Evolutionary conservation across 2,113 vertebrate species (phyloP).

Genomic region (Butorides virescens): DNA sequence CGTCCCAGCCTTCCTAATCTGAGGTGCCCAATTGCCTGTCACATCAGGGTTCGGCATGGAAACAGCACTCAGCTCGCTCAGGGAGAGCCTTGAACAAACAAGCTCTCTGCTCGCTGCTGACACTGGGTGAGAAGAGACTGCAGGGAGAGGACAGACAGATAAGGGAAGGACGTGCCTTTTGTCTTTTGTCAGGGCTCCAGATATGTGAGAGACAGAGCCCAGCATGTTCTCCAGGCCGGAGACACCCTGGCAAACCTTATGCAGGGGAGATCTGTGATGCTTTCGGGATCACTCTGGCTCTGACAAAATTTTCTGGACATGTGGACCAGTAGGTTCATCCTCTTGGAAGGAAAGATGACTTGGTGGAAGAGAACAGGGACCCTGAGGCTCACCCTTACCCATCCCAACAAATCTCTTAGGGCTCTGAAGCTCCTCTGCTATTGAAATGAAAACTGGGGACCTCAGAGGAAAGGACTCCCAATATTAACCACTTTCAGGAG

Average conservation of each 20-base stretch:
- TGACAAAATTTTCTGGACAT: neutral
- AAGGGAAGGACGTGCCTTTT: accelerated
- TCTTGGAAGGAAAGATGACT: neutral
- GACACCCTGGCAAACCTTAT: neutral
- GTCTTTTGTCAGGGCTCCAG: neutral
- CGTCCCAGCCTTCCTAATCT: neutral
- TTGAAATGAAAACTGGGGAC: neutral
- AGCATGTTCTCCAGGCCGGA: neutral
- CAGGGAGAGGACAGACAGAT: neutral
- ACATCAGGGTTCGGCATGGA: slow-evolving; percentile 38
- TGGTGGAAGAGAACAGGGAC: neutral
- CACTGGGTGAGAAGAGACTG: neutral
- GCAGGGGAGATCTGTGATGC: neutral
- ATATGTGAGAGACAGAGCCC: neutral
- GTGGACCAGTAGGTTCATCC: neutral
- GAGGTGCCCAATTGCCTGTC: neutral
- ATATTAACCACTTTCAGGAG: neutral
- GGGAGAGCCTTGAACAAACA: slow-evolving; percentile 43
- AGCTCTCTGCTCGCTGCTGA: neutral
- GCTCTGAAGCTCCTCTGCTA: neutral
- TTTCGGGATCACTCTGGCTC: neutral
- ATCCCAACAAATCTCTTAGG: neutral
- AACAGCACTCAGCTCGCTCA: slow-evolving; percentile 18
- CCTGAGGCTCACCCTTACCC: neutral
- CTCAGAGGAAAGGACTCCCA: neutral